Evolutionary conservation across 2,888 invertebrate species (phyloP), one percentile per base, ranked within the genome.

Genomic region (Agelastica alni): DNA sequence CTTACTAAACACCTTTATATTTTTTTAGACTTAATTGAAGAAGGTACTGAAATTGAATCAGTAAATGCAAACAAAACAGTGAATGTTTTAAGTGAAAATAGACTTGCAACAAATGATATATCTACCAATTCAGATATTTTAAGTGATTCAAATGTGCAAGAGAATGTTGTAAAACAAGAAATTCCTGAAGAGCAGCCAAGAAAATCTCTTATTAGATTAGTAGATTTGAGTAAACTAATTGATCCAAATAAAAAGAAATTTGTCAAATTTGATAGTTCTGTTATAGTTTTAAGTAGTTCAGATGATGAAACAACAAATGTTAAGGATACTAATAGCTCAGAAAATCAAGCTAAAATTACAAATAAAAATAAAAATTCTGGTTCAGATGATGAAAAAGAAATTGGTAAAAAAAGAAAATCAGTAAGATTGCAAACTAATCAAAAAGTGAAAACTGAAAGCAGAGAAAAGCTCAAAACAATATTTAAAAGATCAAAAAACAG

Each of bases 221-320:
- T 76, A n/a, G 74, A 75, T 58, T 72, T 76, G 12, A 70, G 63
- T 17, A 75, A 74, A 63, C 58, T 76, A n/a, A 64, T 74, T 9
- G 73, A 70, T 48, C 70, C 72, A 17, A 64, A 63, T 49, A 53
- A 53, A 28, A 61, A 59, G 36, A 62, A 65, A 64, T 56, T 60
- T 31, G 66, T 65, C 4, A 62, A 60, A 26, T 66, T 69, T 54
- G 67, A 69, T 46, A 62, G 59, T 55, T 67, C 73, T 9, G 61
- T 75, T 42, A 70, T 74, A 44, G 63, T 73, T 31, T 62, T 73
- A 53, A 68, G 68, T 1, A 73, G 71, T 63, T 75, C 75, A 2
- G 74, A 75, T 56, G 70, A 48, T n/a, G 28, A 39, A 36, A 43
- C 30, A 12, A 45, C 10, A 39, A 52, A 20, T 42, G 52, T 10